Conservation (phyloP, 2,113 vertebrate genomes). For the Acanthochromis polyacanthus region DNA sequence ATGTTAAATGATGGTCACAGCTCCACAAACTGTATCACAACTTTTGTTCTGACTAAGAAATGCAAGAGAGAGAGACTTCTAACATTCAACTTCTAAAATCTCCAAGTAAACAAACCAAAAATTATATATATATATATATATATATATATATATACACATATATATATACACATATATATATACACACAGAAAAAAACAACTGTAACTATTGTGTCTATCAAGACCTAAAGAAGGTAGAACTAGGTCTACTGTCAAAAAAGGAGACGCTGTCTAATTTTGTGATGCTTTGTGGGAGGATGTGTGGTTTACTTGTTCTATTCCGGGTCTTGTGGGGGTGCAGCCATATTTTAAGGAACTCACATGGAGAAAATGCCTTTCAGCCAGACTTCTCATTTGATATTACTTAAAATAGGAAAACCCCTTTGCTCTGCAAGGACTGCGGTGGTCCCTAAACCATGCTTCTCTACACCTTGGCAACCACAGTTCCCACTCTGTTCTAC, state of each 20-base stretch:
- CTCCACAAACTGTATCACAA: background rate
- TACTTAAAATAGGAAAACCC: conserved; percentile 56
- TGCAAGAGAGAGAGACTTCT: background rate
- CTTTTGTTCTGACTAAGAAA: background rate
- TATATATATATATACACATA: too few relatives aligned
- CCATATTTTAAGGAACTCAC: conserved; percentile 63
- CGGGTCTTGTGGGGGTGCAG: conserved; percentile 45
- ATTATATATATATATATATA: too few relatives aligned
- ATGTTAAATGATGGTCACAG: background rate
- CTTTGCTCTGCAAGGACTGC: conserved; percentile 21
- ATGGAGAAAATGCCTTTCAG: conserved; percentile 53
- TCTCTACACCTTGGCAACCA: background rate
- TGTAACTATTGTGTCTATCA: background rate
- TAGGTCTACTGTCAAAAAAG: conserved; percentile 22
- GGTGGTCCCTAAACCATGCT: background rate
- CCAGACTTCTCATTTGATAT: conserved; percentile 49
- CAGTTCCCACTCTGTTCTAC: background rate
- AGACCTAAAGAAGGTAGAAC: conserved; percentile 26
- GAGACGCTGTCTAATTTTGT: conserved; percentile 44
- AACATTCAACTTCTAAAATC: background rate
- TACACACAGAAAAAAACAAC: background rate
- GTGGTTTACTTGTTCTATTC: conserved; percentile 69
- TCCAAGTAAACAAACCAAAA: background rate
- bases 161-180: too few relatives aligned
- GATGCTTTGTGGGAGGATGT: conserved; percentile 55